Base-by-base conservation (phyloP, 2,888 invertebrate genomes). In the Elysia crispata region DNA sequence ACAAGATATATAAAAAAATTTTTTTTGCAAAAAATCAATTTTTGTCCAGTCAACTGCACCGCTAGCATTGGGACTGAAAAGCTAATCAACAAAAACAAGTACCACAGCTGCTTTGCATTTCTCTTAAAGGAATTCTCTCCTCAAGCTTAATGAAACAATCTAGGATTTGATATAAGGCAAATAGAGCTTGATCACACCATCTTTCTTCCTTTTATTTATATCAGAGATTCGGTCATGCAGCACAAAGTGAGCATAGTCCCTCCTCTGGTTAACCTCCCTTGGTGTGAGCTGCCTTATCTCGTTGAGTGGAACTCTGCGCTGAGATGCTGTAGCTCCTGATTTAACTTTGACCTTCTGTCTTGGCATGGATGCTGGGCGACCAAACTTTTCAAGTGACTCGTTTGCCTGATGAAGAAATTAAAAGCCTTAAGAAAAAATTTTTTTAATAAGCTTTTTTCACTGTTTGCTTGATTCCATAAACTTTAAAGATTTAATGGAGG, bases 191-290 rank as follows among this genome's bases (percentile, higher is more conserved):
- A 88, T 83, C 28, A 87, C 82, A 41, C 87, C 86, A 76, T 87
- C 85, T 57, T 84, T 86, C 60, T 87, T 87, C 69, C 88, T 84
- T 0, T 83, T 75, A 18, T 83, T 85, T 62, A 90, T 87, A 73
- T 87, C 86, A 18, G 85, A 82, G 0, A 89, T 72, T 64, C 90
- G 83, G 76, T 90, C 86, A n/a, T 88, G 86, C 23, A 88, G 83
- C 0, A 91, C 80, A 76, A 83, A 89, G 75, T 89, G 87, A 15
- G 90, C 89, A 73, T 91, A 88, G 77, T 90, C 89, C 70, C 90
- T 78, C n/a, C 88, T 75, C 81, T 90, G 87, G 64, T 87, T 89
- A 18, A 87, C 85, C 57, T 89, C 88, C 0, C 81, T 83, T 6
- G 85, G 82, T 6, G 73, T 82, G 67, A 89, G 82, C 33, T 75